Base-by-base conservation (phyloP, 2,113 vertebrate genomes). In the Odontophorus gujanensis region DNA sequence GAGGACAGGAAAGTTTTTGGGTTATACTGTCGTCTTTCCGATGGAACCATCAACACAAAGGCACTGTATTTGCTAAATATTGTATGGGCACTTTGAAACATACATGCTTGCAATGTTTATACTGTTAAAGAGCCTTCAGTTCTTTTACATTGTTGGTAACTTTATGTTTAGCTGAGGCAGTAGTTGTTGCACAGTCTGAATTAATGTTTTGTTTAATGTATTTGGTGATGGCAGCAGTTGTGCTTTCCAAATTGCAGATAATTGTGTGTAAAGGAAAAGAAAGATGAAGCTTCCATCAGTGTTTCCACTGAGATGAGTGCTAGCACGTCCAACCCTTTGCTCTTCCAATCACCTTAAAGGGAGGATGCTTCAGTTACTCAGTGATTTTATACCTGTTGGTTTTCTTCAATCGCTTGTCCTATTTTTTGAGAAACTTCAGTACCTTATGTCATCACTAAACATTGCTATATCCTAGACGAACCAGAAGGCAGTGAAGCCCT, bases 41-140 rank as follows among this genome's bases (percentile, higher is more conserved):
- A 34, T 19, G 14, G 42, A 2, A 6, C n/a, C 55, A 28, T 77
- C n/a, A 38, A 18, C 13, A 36, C 2, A 1, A 50, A 61, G 5
- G 3, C 7, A 47, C 8, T 34, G 6, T 72, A 15, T 59, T 43
- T 48, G 8, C 59, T 77, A 53, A 76, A 34, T 68, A 42, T 65
- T 0, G 0, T 22, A 12, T 12, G 7, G 7, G 18, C 15, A 26
- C 11, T 81, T 85, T 2, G 9, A 0, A 1, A 36, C 11, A 12
- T 50, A 36, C 9, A 13, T 34, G 17, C 17, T 42, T 78, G 6
- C 13, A 22, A 78, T 82, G 38, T 51, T 5, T 51, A 36, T 77
- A 36, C 40, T 17, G 14, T 55, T 86, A 61, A 71, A 55, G 66
- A 74, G 42, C 69, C 30, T 61, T 82, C 25, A 28, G 10, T 79